Conservation (phyloP, 2,888 invertebrate genomes). For the Bugula neritina region DNA sequence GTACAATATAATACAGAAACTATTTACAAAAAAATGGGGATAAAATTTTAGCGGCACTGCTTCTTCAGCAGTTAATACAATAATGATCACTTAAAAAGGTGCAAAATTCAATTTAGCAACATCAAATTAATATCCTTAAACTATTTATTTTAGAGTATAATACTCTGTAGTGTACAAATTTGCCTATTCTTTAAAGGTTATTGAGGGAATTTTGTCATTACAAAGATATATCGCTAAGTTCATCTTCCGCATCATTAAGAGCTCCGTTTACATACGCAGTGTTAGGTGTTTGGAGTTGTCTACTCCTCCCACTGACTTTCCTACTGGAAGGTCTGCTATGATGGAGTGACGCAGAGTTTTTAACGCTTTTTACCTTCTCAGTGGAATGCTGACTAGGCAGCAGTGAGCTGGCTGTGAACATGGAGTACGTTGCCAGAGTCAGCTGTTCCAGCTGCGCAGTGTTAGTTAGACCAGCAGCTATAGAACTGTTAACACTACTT, state of each 20-base stretch:
- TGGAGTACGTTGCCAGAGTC: conserved; percentile 36
- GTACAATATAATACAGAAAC: background rate
- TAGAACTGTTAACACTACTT: background rate
- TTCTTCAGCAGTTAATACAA: too few species aligned
- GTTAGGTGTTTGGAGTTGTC: conserved; percentile 1
- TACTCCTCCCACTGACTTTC: background rate
- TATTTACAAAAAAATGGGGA: too few species aligned
- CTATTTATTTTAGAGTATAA: too few species aligned
- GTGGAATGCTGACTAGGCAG: conserved; percentile 27
- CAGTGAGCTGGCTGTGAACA: conserved; percentile 37
- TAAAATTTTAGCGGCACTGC: too few species aligned
- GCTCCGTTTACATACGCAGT: conserved; percentile 12
- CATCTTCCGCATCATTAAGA: conserved; percentile 1
- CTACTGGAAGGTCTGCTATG: background rate
- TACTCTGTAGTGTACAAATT: too few species aligned
- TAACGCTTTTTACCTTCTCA: background rate
- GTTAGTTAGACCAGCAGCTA: conserved; percentile 16
- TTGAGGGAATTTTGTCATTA: background rate
- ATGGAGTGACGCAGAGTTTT: background rate
- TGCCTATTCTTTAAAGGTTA: too few species aligned
- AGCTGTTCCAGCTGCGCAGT: conserved; percentile 27
- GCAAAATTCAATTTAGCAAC: too few species aligned
- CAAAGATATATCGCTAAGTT: background rate
- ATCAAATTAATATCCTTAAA: too few species aligned
- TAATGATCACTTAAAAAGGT: too few species aligned